Base-by-base conservation (phyloP, 2,888 invertebrate genomes). In the Actias luna region DNA sequence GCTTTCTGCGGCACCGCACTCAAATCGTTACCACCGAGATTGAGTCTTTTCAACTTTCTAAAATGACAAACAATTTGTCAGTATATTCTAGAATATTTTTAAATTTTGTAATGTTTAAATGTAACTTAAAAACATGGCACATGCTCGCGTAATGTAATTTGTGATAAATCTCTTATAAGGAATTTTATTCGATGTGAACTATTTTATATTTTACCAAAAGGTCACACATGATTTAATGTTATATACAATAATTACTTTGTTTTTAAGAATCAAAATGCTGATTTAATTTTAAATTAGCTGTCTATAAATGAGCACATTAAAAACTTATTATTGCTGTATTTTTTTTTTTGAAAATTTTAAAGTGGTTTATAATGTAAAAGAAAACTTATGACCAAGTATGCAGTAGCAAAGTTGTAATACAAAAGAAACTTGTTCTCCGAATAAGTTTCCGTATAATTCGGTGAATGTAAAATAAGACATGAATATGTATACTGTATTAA, bases 11-110 rank as follows among this genome's bases (percentile, higher is more conserved):
- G 98, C 59, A 98, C 94, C 14, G 94, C 92, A 39, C 94, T 94
- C 77, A 98, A 88, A 67, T 95, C 95, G 83, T 98, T 98, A 63
- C 96, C 97, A 35, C 98, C 98, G 69, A 98, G 93, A 88, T 98
- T 98, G 66, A 98, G 89, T 65, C 97, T 93, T 76, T 96, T 97
- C 66, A 98, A 89, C 87, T 97, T 97, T 75, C 95, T 96, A 80
- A 60, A 63, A 63, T 63, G 36, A 42, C 29, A 5, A 27, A 29
- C 16, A 27, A 31, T 39, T 57, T 5, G 31, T 63, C 25, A 50
- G 25, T 25, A 18, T 7, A 18, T 42, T 42, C n/a, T 42, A 50
- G 25, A 50, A 18, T 7, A 18, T 42, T 42, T 42, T 42, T 18
- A 42, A n/a, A 18, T 3, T 18, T 16, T 14, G 12, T 4, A 16